Conservation (phyloP, 2,113 vertebrate genomes). For the Herpetotheres cachinnans region DNA sequence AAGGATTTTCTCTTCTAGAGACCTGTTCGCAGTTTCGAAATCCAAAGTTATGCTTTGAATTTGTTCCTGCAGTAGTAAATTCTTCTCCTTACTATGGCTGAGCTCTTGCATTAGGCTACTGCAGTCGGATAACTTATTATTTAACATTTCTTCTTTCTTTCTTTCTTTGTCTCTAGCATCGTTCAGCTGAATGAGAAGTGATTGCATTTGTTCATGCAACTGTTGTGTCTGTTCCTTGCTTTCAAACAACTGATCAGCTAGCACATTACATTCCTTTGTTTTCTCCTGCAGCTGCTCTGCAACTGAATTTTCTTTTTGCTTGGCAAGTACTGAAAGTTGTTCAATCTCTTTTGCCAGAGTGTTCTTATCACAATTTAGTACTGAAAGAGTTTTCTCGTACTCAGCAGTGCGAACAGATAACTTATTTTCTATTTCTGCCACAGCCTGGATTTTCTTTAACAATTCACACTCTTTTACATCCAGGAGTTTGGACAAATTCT, state of each 20-base stretch:
- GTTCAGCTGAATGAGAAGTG: slow-evolving; percentile 64
- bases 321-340: slow-evolving; percentile 60
- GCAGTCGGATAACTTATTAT: slow-evolving; percentile 56
- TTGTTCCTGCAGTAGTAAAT: slow-evolving; percentile 75
- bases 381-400: slow-evolving; percentile 41
- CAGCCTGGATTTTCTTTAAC: slow-evolving; percentile 47
- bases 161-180: slow-evolving; percentile 35
- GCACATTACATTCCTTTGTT: slow-evolving; percentile 67
- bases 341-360: slow-evolving; percentile 54
- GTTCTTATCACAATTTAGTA: slow-evolving; percentile 72
- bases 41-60: slow-evolving; percentile 67
- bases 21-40: slow-evolving; percentile 66
- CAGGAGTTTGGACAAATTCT: slow-evolving; percentile 68
- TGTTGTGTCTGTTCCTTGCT: slow-evolving; percentile 62
- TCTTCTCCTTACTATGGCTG: slow-evolving; percentile 68
- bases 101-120: slow-evolving; percentile 66
- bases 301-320: slow-evolving; percentile 67
- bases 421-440: slow-evolving; percentile 63
- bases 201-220: slow-evolving; percentile 65
- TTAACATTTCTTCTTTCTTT: slow-evolving; percentile 68
- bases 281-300: slow-evolving; percentile 74
- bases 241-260: slow-evolving; percentile 67
- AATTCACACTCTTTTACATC: slow-evolving; percentile 46
- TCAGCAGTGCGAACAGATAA: slow-evolving; percentile 65
- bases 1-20: slow-evolving; percentile 68